Conservation (phyloP, 1,140 invertebrate species). For the Drosophila elegans region DNA sequence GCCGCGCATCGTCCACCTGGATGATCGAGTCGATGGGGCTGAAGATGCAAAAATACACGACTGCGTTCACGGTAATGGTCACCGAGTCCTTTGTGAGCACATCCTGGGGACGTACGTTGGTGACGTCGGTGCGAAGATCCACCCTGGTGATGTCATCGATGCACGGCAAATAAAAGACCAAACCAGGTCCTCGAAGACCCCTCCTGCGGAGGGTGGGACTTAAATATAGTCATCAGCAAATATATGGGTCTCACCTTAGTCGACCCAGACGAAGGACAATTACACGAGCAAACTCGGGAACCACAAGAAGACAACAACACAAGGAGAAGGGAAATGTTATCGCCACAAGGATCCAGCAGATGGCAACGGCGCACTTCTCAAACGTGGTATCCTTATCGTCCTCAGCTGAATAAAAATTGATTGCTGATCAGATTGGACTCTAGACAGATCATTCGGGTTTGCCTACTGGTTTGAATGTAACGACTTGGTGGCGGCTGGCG, state of each 20-base stretch:
- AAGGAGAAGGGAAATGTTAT: conserved; percentile 92
- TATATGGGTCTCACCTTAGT: conserved; percentile 85
- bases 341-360: conserved; percentile 91
- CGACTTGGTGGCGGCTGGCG: background rate
- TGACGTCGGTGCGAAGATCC: conserved; percentile 90
- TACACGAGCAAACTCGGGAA: conserved; percentile 91
- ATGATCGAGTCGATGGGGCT: conserved; percentile 92
- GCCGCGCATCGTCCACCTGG: conserved; percentile 92
- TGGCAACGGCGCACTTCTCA: conserved; percentile 91
- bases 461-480: conserved; percentile 43
- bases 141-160: conserved; percentile 90
- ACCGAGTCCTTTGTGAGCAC: conserved; percentile 92
- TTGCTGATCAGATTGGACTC: background rate
- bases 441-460: accelerated
- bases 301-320: conserved; percentile 90
- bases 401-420: conserved; percentile 32
- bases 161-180: conserved; percentile 91
- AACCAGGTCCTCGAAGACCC: conserved; percentile 77
- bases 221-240: background rate
- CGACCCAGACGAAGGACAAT: conserved; percentile 95
- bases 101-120: conserved; percentile 90
- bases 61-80: conserved; percentile 91
- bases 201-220: conserved; percentile 3
- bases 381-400: conserved; percentile 1
- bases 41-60: conserved; percentile 91